Base-by-base conservation (phyloP, 2,797 vertebrate genomes). In the Merluccius polli region DNA sequence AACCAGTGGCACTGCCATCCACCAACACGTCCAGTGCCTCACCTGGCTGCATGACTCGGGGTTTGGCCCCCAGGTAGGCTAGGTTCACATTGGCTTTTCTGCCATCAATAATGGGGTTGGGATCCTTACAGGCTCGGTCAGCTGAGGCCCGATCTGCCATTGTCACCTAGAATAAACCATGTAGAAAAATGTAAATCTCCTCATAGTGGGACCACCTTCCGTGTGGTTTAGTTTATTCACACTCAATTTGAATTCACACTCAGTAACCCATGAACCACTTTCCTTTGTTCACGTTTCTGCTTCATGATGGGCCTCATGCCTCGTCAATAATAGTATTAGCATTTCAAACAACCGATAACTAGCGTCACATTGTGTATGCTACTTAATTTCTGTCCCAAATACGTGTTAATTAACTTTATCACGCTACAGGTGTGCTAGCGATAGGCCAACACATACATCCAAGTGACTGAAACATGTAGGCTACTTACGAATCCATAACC, bases 41-140 rank as follows among this genome's bases (percentile, higher is more conserved):
- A 98, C 97, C 97, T 95, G 96, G 96, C 86, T 99, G 97, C 92
- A 99, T 97, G 92, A 99, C 96, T 80, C 97, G 93, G 44, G 97
- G 97, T 83, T 99, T 99, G 85, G 97, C 97, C 76, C 97, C 97
- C 87, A 99, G 92, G 89, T 99, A 99, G 41, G 97, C 97, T 92
- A 99, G 94, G 88, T 99, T 99, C 84, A 98, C 97, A 73, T 99
- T 99, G 89, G 97, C 97, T 88, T 99, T 99, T 84, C 97, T 94
- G 86, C 97, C 97, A 9, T 99, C 97, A 85, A 99, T 99, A 83
- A 99, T 99, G 77, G 97, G 97, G 90, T 99, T 99, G 83, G 97
- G 97, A 89, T 99, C 97, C 82, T 99, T 98, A 84, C 97, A 99
- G 75, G 97, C 97, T 79, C 97, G 90, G 84, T 99, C 97, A 0